Base-by-base conservation (phyloP, 1,140 invertebrate genomes). In the Drosophila rhopaloa region DNA sequence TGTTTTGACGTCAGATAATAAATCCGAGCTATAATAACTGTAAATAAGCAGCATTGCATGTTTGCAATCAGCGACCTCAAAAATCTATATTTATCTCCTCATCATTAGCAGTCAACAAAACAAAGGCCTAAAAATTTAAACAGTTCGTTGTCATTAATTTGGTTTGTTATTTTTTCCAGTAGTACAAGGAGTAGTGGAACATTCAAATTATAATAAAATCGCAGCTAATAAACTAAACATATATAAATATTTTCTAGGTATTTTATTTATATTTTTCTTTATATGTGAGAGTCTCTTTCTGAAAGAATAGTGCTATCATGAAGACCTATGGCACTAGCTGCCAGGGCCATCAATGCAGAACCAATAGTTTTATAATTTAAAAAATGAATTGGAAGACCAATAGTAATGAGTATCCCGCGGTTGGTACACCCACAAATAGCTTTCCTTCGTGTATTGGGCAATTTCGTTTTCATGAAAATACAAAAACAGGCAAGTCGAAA, bases 21-120 rank as follows among this genome's bases (percentile, higher is more conserved):
- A 70, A 32, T 56, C 11, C 43, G 35, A 19, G 37, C 37, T 41
- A 50, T 84, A 63, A 60, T 76, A 83, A 60, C 65, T 72, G 65
- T 63, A 70, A 74, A 54, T 71, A 57, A 47, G 61, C 62, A 40
- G 59, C 66, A 59, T 84, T 47, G 68, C 82, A 85, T 77, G 81
- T 65, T 40, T 32, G 24, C 57, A 75, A 79, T 75, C 63, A 41
- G 29, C 58, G 62, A 40, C 29, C 65, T 53, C 66, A 67, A 65
- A 80, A 77, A 84, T 76, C 76, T 84, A 85, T 84, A 84, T 79
- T 84, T 76, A 79, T 74, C 76, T 60, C 71, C 59, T 60, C 50
- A 37, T 65, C 56, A 47, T 32, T 32, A 43, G 50, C 43, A 55
- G 8, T 57, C 44, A 27, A 53, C n/a, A 41, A 51, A 38, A 56